phyloP scores from a whole-genome alignment of 2,888 invertebrate species.

The Eilema griseolum region DNA sequence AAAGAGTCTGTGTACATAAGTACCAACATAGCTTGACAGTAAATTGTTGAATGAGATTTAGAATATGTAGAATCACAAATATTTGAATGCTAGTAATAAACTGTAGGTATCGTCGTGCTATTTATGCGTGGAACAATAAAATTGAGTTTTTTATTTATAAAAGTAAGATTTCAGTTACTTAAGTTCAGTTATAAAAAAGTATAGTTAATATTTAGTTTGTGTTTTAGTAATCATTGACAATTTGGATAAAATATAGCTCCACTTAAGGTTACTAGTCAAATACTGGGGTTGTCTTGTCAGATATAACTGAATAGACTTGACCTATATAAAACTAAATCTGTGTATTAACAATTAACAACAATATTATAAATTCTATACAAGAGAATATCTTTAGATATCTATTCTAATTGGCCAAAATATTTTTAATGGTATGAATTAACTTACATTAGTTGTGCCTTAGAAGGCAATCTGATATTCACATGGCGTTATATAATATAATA shows the following conservation, averaged over 20 bases:
- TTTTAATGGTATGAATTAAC: slow-evolving; percentile 76
- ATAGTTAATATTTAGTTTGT: not conserved
- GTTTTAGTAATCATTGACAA: not conserved
- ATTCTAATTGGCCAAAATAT: slow-evolving; percentile 65
- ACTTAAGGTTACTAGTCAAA: not conserved
- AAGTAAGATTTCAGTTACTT: no score
- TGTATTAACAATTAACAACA: slow-evolving; percentile 17
- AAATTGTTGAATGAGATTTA: not conserved
- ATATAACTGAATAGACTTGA: not conserved
- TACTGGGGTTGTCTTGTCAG: not conserved
- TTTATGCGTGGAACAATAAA: not conserved
- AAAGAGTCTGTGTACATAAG: not conserved
- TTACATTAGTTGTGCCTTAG: slow-evolving; percentile 72
- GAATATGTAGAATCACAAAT: not conserved
- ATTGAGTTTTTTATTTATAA: not conserved
- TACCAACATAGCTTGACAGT: not conserved
- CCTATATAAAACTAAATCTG: slow-evolving; percentile 22
- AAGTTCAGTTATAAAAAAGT: not conserved
- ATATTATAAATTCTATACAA: slow-evolving; percentile 20
- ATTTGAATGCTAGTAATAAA: not conserved
- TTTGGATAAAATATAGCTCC: not conserved
- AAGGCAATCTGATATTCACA: slow-evolving; percentile 76
- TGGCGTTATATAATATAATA: slow-evolving; percentile 56
- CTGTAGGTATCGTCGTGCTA: not conserved
- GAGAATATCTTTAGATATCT: slow-evolving; percentile 19